Conservation (phyloP, 2,797 vertebrate species). For the Cryptoprocta ferox region DNA sequence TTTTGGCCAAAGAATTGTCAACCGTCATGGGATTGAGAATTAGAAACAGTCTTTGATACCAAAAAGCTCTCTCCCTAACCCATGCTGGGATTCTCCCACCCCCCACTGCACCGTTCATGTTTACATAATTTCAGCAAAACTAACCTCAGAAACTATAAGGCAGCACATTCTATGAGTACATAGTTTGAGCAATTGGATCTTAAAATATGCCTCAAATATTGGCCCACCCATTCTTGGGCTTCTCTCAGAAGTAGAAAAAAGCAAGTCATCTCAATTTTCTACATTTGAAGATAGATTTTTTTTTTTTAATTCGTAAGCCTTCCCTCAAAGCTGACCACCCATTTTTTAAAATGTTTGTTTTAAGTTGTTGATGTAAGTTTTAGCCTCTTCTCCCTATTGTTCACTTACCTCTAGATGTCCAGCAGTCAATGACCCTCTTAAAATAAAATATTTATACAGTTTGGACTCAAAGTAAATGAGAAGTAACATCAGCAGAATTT, state of each 20-base stretch:
- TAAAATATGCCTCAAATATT: conserved; percentile 20
- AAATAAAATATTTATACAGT: conserved; percentile 40
- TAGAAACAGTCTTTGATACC: not conserved
- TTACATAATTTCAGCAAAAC: not conserved
- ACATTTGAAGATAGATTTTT: not conserved
- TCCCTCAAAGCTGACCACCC: not conserved
- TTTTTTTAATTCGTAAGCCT: not conserved
- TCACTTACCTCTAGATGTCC: not conserved
- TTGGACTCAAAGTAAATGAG: not conserved
- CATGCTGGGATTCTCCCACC: not conserved
- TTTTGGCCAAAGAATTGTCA: not conserved
- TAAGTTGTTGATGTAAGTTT: not conserved
- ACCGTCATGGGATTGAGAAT: not conserved
- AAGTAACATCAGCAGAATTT: not conserved
- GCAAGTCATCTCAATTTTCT: not conserved
- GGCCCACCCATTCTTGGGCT: not conserved
- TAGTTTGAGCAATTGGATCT: not conserved
- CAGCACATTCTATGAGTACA: not conserved
- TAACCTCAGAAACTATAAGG: not conserved
- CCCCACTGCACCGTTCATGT: not conserved
- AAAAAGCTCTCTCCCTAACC: not conserved
- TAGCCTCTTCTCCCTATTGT: not conserved
- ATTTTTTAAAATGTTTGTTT: not conserved
- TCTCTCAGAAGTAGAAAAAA: not conserved
- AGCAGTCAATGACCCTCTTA: not conserved